Evolutionary conservation across 2,888 invertebrate genomes (phyloP), one percentile per base, ranked within the genome.

Genomic region (Punctoribates punctum): DNA sequence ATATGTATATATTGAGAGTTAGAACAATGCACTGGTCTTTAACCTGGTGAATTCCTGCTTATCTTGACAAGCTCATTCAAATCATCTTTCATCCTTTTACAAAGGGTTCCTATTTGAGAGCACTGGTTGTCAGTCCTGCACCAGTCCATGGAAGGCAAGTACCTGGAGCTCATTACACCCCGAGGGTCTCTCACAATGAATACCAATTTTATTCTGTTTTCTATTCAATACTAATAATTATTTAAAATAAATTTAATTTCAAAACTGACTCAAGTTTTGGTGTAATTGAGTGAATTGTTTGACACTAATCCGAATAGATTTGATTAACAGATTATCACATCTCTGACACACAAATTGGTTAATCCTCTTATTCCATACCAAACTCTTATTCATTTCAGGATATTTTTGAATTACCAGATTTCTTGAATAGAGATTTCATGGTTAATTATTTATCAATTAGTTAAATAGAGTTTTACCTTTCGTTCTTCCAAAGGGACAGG

Each of bases 101-200:
- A 80, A 8, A 80, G 75, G 4, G 78, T 74, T 34, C 34, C 34
- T n/a, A 78, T 46, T 60, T 79, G 74, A 3, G 72, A 46, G 25
- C 75, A 79, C 62, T 80, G 78, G n/a, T 75, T 72, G 2, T 75
- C 77, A 25, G 75, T 77, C n/a, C 77, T 77, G 46, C 80, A 80
- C 80, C 80, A 80, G 46, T 78, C 76, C 54, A 80, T 42, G 20
- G 5, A 23, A 23, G 57, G 57, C 27, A 67, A 46, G 75, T 77
- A 76, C 34, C 94, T 87, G 0, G 93, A 93, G 84, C 93, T 93
- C 85, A 94, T 87, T 76, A 91, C 91, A 34, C 92, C 94, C 29
- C 94, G 87, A 4, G 94, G 94, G 85, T 94, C 94, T 74, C 94
- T 88, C 77, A 94, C 89, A 80, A 94, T 85, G 77, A 92, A 85